A percentile compares a stretch with the other conserved stretches of the same genome.
Evolutionary conservation across 2,113 vertebrate genomes (phyloP).

Genomic region (Dascyllus trimaculatus): DNA sequence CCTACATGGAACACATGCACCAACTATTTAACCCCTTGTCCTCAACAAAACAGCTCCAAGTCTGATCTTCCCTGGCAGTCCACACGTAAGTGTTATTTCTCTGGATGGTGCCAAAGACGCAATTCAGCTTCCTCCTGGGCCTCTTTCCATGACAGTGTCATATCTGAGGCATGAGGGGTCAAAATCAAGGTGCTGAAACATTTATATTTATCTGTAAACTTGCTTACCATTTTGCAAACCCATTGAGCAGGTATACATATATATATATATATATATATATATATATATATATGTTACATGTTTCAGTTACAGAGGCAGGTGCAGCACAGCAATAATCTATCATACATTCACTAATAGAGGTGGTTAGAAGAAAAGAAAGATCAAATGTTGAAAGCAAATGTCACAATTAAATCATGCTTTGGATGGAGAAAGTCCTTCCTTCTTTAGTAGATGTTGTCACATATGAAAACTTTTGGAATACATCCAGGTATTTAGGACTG

Average conservation of each 20-base stretch:
- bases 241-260: neutral
- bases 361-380: neutral
- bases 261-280: neutral
- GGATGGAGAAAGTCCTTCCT: neutral
- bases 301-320: constrained; percentile 1
- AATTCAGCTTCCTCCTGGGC: constrained; percentile 66
- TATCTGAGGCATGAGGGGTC: constrained; percentile 30
- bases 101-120: constrained; percentile 62
- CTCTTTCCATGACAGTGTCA: constrained; percentile 56
- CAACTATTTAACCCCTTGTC: neutral
- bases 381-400: neutral
- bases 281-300: neutral
- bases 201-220: constrained; percentile 22
- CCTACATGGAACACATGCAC: neutral
- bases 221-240: constrained; percentile 10
- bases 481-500: neutral
- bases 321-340: neutral
- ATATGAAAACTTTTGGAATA: neutral
- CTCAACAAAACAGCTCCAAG: neutral
- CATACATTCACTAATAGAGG: neutral
- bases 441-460: neutral
- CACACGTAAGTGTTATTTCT: constrained; percentile 62
- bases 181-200: constrained; percentile 26
- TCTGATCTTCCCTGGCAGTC: constrained; percentile 40
- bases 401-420: neutral